Percentiles rank a stretch among this genome's conserved stretches.
Conservation (phyloP, 1,140 invertebrate species). For the Pygmarrhopalites habei region DNA sequence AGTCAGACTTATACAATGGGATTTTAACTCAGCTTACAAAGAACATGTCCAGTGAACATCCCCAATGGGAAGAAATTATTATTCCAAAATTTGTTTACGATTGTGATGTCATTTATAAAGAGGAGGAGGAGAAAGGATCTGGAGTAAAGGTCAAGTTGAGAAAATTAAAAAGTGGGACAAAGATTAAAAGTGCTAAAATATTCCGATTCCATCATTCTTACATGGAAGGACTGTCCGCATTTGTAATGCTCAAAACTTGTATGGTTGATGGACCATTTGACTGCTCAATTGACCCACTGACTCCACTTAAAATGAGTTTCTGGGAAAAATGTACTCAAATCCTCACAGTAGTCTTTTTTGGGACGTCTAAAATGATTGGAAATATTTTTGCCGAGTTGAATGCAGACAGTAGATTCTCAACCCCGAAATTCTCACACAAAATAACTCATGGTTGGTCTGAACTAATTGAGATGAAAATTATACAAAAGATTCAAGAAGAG, state of each 20-base stretch:
- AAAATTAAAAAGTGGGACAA: no score
- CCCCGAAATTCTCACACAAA: conserved; percentile 15
- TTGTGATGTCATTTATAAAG: background rate
- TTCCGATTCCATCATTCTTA: conserved; percentile 31
- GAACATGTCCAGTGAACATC: conserved; percentile 26
- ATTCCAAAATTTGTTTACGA: conserved; percentile 32
- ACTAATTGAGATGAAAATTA: conserved; percentile 11
- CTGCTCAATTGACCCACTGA: conserved; percentile 21
- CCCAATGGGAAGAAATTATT: conserved; percentile 37
- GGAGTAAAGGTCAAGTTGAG: background rate
- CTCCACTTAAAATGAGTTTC: background rate
- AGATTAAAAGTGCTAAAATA: conserved; percentile 11
- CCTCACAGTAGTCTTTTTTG: conserved; percentile 16
- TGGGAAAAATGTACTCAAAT: conserved; percentile 20
- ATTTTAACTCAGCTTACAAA: conserved; percentile 15
- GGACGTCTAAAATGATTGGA: conserved; percentile 22
- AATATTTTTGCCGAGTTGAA: conserved; percentile 13
- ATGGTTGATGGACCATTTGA: conserved; percentile 10
- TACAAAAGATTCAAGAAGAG: conserved; percentile 19
- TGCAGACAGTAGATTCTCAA: conserved; percentile 21
- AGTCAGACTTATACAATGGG: conserved; percentile 19
- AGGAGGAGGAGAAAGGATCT: background rate
- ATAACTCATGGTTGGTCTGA: conserved; percentile 24
- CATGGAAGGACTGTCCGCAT: conserved; percentile 25
- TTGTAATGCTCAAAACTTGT: conserved; percentile 13